phyloP scores from a whole-genome alignment of 2,888 invertebrate species.

The Conus canariensis region DNA sequence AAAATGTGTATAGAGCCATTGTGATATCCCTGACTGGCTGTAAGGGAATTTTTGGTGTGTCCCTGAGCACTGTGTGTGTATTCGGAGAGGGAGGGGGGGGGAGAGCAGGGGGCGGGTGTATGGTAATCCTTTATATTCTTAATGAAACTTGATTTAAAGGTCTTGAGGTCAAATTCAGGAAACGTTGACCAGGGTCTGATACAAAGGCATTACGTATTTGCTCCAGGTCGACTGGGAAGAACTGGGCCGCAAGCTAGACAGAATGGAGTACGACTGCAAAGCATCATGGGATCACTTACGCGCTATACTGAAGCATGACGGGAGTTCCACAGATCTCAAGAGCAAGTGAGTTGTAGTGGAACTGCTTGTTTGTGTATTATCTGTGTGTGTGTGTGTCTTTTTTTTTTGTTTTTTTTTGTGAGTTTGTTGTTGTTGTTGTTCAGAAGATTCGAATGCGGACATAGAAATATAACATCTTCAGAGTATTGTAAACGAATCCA shows the following conservation, averaged over 20 bases:
- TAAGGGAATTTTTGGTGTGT: background rate
- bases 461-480: too few species aligned
- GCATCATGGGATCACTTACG: conserved; percentile 98
- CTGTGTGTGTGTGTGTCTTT: too few species aligned
- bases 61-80: background rate
- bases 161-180: too few species aligned
- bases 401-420: background rate
- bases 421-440: background rate
- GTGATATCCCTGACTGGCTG: too few species aligned
- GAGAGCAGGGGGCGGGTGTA: too few species aligned
- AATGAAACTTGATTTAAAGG: too few species aligned
- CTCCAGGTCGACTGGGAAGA: conserved; percentile 96
- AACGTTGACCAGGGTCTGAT: too few species aligned
- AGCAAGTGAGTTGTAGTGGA: conserved; percentile 84
- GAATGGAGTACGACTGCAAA: conserved; percentile 97
- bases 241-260: conserved; percentile 89
- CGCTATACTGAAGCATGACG: conserved; percentile 95
- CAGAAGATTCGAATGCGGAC: too few species aligned
- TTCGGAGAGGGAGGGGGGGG: too few species aligned
- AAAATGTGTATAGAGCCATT: too few species aligned
- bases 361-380: background rate
- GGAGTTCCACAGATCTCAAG: conserved; percentile 83
- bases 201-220: background rate
- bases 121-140: too few species aligned
- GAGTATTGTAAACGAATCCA: too few species aligned